Conservation (phyloP, 2,888 invertebrate species). For the Sinohyriopsis cumingii region DNA sequence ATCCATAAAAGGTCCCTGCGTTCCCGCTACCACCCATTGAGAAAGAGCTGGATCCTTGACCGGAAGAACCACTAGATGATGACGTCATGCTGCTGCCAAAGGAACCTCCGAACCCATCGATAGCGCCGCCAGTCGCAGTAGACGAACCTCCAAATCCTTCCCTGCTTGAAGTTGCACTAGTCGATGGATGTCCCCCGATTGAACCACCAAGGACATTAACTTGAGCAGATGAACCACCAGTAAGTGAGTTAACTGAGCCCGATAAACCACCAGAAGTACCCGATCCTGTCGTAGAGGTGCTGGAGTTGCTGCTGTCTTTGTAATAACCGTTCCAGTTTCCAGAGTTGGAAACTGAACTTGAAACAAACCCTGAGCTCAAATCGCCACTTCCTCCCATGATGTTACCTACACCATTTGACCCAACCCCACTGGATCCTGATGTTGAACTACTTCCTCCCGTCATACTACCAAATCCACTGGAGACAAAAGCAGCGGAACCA, state of each 20-base stretch:
- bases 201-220: too few relatives aligned
- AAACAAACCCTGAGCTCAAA: conserved; percentile 5
- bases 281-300: conserved; percentile 14
- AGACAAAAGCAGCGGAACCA: not conserved
- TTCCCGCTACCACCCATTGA: not conserved
- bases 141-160: too few relatives aligned
- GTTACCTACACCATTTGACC: conserved; percentile 2
- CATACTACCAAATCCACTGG: not conserved
- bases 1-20: conserved; percentile 1
- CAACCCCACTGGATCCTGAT: not conserved
- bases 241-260: conserved; percentile 4
- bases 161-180: too few relatives aligned
- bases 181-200: too few relatives aligned
- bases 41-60: conserved; percentile 1
- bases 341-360: conserved; percentile 2
- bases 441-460: not conserved
- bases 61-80: too few relatives aligned
- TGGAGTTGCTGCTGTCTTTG: conserved; percentile 7
- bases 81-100: not conserved
- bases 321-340: conserved; percentile 20
- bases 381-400: not conserved
- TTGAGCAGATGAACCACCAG: not conserved
- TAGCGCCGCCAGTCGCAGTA: conserved; percentile 3
- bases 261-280: conserved; percentile 12
- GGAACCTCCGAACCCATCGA: not conserved